Conservation (phyloP, 2,888 invertebrate genomes). For the Punctoribates punctum region DNA sequence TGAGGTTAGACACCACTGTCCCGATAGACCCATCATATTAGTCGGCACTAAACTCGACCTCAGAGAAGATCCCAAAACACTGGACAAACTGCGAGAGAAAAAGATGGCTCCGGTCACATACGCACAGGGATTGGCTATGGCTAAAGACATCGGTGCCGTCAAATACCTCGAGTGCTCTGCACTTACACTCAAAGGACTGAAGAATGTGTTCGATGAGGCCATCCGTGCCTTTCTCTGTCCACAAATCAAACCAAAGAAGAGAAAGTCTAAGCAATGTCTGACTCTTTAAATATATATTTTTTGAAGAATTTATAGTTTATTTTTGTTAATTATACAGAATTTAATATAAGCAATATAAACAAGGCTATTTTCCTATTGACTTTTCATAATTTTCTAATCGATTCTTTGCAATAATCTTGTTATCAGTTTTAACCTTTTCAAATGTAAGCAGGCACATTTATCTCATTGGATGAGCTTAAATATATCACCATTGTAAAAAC, state of each 20-base stretch:
- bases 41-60: constrained; percentile 99
- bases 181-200: constrained; percentile 93
- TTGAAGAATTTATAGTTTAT: too few species aligned
- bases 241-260: constrained; percentile 55
- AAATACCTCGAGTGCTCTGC: constrained; percentile 98
- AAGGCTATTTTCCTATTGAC: too few species aligned
- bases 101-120: constrained; percentile 92
- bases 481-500: too few species aligned
- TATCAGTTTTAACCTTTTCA: too few species aligned
- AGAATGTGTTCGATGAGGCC: constrained; percentile 99
- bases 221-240: constrained; percentile 97
- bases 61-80: constrained; percentile 92
- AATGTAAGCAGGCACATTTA: too few species aligned
- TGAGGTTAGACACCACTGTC: constrained; percentile 99
- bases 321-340: too few species aligned
- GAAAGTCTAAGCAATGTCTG: too few species aligned
- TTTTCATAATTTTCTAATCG: too few species aligned
- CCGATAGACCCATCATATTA: constrained; percentile 96
- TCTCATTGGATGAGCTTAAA: too few species aligned
- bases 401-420: too few species aligned
- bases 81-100: constrained; percentile 84
- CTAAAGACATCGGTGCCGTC: constrained; percentile 73
- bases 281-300: too few species aligned
- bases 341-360: too few species aligned
- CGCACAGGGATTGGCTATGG: constrained; percentile 96